These are phyloP conservation scores for Cantharis lateralis DNA, from an alignment of 2,888 invertebrate genomes.

Conservation along the genomic window DNA sequence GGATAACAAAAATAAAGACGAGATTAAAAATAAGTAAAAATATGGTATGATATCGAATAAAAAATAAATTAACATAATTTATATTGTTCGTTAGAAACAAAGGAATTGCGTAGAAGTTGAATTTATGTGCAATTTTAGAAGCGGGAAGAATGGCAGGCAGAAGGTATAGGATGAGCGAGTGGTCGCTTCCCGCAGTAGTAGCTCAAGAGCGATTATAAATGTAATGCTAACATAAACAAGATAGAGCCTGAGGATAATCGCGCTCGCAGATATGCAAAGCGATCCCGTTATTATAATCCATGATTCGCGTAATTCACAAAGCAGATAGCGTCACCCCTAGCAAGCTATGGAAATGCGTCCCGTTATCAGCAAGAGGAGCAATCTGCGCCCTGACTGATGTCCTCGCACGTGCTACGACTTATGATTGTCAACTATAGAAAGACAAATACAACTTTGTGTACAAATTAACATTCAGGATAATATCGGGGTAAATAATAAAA, in stretches of 20 bases:
- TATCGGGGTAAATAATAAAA: conserved; percentile 30
- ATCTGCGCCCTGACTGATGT: conserved; percentile 35
- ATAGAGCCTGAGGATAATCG: conserved; percentile 52
- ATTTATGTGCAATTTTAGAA: conserved; percentile 46
- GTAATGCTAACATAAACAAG: conserved; percentile 52
- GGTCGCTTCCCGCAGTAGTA: conserved; percentile 39
- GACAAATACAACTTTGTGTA: conserved; percentile 20
- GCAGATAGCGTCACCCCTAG: conserved; percentile 39
- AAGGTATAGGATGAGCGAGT: conserved; percentile 22
- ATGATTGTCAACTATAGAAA: conserved; percentile 45
- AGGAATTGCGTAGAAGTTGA: conserved; percentile 40
- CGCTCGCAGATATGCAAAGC: conserved; percentile 54
- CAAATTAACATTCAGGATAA: conserved; percentile 33
- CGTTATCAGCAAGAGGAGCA: conserved; percentile 35
- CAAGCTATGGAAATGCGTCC: conserved; percentile 34
- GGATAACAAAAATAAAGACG: too few relatives aligned
- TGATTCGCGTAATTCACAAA: conserved; percentile 54
- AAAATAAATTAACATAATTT: conserved; percentile 34
- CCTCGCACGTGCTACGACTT: conserved; percentile 49
- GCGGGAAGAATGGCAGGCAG: conserved; percentile 36
- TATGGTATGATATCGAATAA: background rate
- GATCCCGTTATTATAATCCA: conserved; percentile 56
- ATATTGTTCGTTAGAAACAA: conserved; percentile 34
- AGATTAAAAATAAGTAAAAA: too few relatives aligned
- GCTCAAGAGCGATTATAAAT: conserved; percentile 44